phyloP scores from a whole-genome alignment of 2,888 invertebrate species.

The Diabrotica balteata region DNA sequence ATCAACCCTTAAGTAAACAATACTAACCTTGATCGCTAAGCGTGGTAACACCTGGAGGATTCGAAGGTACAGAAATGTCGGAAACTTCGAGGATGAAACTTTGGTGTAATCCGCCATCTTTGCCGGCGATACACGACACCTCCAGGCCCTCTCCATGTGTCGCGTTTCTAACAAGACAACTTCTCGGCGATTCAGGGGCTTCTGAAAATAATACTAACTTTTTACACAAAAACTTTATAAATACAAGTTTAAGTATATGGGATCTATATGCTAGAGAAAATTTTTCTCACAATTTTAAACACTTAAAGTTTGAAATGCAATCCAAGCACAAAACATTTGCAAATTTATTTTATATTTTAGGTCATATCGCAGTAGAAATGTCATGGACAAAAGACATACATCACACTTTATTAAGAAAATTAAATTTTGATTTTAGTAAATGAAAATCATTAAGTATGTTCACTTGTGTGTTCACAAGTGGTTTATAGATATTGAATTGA shows the following conservation, averaged over 20 bases:
- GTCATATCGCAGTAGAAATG: no score
- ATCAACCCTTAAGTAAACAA: background rate
- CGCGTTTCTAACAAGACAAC: conserved; percentile 76
- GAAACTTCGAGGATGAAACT: conserved; percentile 82
- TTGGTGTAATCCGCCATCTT: conserved; percentile 83
- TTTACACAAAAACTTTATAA: conserved; percentile 15
- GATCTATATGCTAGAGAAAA: no score
- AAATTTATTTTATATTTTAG: no score
- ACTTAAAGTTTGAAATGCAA: no score
- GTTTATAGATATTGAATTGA: no score
- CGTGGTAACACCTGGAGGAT: conserved; percentile 57
- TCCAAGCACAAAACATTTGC: no score
- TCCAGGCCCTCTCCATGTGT: conserved; percentile 66
- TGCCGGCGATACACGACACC: conserved; percentile 78
- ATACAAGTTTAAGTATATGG: background rate
- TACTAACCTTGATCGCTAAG: conserved; percentile 58
- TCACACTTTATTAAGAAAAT: no score
- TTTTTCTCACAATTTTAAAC: no score
- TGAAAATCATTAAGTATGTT: no score
- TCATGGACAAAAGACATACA: no score
- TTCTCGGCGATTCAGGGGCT: conserved; percentile 77
- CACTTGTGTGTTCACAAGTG: no score
- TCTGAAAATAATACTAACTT: conserved; percentile 60
- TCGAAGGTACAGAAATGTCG: conserved; percentile 63
- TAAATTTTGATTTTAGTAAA: no score